Evolutionary conservation across 2,113 vertebrate species (phyloP), one percentile per base, ranked within the genome.

Genomic region (Girardinichthys multiradiatus): DNA sequence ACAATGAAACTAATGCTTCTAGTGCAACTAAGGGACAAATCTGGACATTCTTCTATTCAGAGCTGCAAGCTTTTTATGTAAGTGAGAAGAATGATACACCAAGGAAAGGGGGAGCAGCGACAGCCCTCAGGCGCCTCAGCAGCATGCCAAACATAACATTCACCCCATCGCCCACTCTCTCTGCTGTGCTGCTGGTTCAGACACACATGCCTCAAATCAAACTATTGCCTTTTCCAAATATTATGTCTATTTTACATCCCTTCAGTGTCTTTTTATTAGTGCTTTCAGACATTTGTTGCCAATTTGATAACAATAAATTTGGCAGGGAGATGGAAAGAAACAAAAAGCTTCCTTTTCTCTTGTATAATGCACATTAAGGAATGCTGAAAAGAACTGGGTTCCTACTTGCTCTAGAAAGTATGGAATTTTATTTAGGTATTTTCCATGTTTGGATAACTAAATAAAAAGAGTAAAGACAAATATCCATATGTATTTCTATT

Each of bases 61-160:
- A 64, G 69, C 71, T 33, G 37, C 17, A 8, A 7, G 1, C 14
- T 28, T 72, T 75, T 59, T 62, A 57, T 45, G 17, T 26, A 72
- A 76, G 28, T 28, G 33, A 65, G 39, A 88, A 91, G 33, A 63
- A 21, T 35, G 71, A 63, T 59, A 45, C 48, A 67, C 29, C 61
- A 77, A 70, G 65, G 33, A 39, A 77, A 64, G 39, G 60, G 33
- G 67, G 35, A 29, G 72, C 42, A 71, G 77, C 28, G 28, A 68
- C 37, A 68, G 57, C 77, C 65, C 65, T 31, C 24, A 65, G 80
- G 85, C 81, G 81, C 81, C 79, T 79, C 87, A 81, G 80, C 81
- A 79, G 79, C 80, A 85, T 87, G 90, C 78, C 87, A 83, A 87
- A 85, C 87, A 85, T 90, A 87, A 82, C 85, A 75, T 69, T 86